phyloP scores from a whole-genome alignment of 1,140 invertebrate species.

The Spodoptera litura region DNA sequence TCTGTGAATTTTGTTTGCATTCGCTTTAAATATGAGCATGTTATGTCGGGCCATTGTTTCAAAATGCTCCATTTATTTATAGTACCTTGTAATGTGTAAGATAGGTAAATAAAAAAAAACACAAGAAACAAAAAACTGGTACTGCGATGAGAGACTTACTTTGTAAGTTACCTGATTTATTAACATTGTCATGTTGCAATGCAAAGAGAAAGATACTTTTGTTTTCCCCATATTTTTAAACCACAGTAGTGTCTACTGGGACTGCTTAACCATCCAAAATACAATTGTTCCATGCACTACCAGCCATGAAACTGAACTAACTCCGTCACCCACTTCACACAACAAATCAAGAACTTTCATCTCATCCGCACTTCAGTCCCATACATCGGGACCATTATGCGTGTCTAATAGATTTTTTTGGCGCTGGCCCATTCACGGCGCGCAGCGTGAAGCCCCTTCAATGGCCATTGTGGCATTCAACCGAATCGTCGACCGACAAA shows the following conservation, averaged over 20 bases:
- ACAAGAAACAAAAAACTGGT: too few relatives aligned
- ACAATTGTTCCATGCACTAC: conserved; percentile 2
- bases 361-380: conserved; percentile 60
- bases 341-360: conserved; percentile 58
- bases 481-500: conserved; percentile 74
- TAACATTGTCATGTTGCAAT: too few relatives aligned
- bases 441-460: conserved; percentile 81
- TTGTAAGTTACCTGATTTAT: too few relatives aligned
- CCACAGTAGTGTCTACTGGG: too few relatives aligned
- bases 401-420: conserved; percentile 85
- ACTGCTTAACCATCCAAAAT: not conserved
- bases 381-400: conserved; percentile 79
- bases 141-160: too few relatives aligned
- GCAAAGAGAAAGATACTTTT: too few relatives aligned
- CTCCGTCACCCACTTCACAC: conserved; percentile 45
- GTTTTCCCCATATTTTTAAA: too few relatives aligned
- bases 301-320: conserved; percentile 5
- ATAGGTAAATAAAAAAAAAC: too few relatives aligned
- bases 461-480: conserved; percentile 80
- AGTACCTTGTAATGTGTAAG: too few relatives aligned
- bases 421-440: conserved; percentile 78
- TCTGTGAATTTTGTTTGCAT: conserved; percentile 8
- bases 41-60: not conserved
- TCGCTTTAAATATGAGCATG: not conserved
- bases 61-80: too few relatives aligned